Base-by-base conservation (phyloP, 2,113 vertebrate genomes). In the Scatophagus argus region DNA sequence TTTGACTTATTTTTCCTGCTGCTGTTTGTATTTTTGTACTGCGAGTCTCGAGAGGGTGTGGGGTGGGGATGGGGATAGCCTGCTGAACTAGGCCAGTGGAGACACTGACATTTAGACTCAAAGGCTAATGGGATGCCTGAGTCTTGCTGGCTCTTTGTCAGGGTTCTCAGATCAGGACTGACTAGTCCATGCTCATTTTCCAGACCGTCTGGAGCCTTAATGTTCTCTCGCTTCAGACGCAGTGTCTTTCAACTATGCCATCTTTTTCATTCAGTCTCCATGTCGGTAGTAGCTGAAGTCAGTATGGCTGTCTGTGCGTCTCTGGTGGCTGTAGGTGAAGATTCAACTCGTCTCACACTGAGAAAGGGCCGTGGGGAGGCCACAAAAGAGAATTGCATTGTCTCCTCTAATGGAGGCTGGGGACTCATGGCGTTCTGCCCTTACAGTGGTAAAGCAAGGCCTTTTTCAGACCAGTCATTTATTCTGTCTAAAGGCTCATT, bases 51-150 rank as follows among this genome's bases (percentile, higher is more conserved):
- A 34, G 46, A 78, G 60, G 81, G 61, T n/a, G n/a, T n/a, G n/a
- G n/a, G n/a, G n/a, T n/a, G 47, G 1, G 58, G 68, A 62, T 66
- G 73, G 51, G 75, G 36, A 69, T 83, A 88, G 88, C 83, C 87
- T 83, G 82, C 83, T 92, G 91, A 93, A 91, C 82, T 91, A 87
- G 89, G 85, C 84, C 91, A 87, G 81, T 84, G 71, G 82, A 91
- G 84, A 91, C 81, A 66, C 79, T 94, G 94, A 94, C 93, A 94
- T 95, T 94, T 93, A 85, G 74, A 93, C 89, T 93, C 90, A 94
- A 94, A 95, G 94, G 92, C 93, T 95, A 95, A 94, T 93, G 82
- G 85, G 83, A 93, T 94, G 90, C 93, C 88, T 77, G 90, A 83
- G 76, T 90, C 84, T 84, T 51, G 52, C 74, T 47, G 74, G 71